Evolutionary conservation across 2,113 vertebrate species (phyloP).

Genomic region (Xenus cinereus): DNA sequence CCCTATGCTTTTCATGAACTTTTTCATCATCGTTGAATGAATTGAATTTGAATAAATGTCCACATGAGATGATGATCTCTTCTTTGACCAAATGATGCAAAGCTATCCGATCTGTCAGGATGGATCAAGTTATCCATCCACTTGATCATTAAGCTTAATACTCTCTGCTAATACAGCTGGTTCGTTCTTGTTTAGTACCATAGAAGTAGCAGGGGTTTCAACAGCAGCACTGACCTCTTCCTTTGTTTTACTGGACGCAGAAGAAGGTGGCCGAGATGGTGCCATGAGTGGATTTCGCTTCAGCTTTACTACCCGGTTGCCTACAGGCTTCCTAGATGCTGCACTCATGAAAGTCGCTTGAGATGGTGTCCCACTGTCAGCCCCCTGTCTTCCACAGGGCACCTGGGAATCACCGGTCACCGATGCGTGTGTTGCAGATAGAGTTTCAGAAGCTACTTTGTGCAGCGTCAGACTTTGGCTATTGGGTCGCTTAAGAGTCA

Average conservation of each 20-base stretch:
- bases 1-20: not conserved
- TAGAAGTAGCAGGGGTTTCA: not conserved
- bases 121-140: not conserved
- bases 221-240: not conserved
- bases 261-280: not conserved
- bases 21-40: not conserved
- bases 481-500: not conserved
- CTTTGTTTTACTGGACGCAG: not conserved
- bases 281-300: constrained; percentile 42
- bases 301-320: constrained; percentile 59
- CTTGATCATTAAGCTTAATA: not conserved
- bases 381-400: not conserved
- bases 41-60: not conserved
- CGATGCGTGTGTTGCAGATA: not conserved
- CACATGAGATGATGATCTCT: not conserved
- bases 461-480: not conserved
- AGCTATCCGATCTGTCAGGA: not conserved
- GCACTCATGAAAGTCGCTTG: not conserved
- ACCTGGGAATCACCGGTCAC: not conserved
- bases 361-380: not conserved
- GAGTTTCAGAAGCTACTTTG: not conserved
- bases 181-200: not conserved
- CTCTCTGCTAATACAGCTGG: not conserved
- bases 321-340: not conserved
- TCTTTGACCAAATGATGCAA: not conserved